Base-by-base conservation (phyloP, 2,888 invertebrate genomes). In the Apeira syringaria region DNA sequence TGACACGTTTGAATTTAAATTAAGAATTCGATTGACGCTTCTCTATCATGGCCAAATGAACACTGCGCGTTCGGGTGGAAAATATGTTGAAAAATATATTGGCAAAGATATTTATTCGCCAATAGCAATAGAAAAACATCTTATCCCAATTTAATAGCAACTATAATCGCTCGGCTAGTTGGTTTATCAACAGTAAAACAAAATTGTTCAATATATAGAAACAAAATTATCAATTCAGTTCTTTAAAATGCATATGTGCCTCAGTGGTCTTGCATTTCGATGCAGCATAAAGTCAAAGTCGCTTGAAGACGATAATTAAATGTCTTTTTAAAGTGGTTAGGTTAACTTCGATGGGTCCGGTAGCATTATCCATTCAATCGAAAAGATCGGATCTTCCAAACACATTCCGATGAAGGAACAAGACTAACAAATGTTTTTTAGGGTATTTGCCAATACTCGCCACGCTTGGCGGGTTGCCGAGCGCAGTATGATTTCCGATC, bases 371-470 rank as follows among this genome's bases (percentile, higher is more conserved):
- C 69, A 64, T 59, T 68, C 71, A 72, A 82, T 84, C 59, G 78
- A 73, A 84, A 87, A 85, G 83, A 85, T 86, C 61, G 58, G 65
- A 82, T 81, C 75, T 61, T 61, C 57, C 47, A 67, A 77, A 72
- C 53, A 70, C 77, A 84, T 85, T 82, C 81, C 78, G 61, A 74
- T 72, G 69, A 70, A 24, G 45, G 39, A 69, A 77, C 68, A 73
- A 62, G 54, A 57, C 47, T 59, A 55, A 68, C 61, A 61, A 62
- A 62, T 59, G 57, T 62, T 59, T 53, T 40, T n/a, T n/a, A n/a
- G n/a, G n/a, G n/a, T n/a, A n/a, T n/a, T n/a, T n/a, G n/a, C n/a
- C n/a, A n/a, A n/a, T n/a, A n/a, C n/a, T n/a, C n/a, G n/a, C n/a
- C n/a, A n/a, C n/a, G n/a, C n/a, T n/a, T n/a, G n/a, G n/a, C n/a